These are phyloP conservation scores for Arizona elegans DNA, from an alignment of 2,113 vertebrate genomes.

Conservation along the genomic window DNA sequence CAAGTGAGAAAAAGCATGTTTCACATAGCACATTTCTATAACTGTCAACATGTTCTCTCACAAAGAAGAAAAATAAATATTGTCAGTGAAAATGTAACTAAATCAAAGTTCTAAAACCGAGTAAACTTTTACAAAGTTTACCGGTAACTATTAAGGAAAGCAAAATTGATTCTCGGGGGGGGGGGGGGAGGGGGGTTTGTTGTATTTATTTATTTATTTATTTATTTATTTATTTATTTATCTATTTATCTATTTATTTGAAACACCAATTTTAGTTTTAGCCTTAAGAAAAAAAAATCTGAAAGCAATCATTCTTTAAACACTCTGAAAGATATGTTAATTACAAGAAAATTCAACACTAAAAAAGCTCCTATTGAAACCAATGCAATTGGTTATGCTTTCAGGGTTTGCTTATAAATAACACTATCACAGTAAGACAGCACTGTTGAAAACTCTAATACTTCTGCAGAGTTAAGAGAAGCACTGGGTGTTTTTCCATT, in stretches of 20 bases:
- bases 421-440: neutral
- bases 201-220: neutral
- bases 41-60: neutral
- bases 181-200: no score
- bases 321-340: neutral
- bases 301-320: neutral
- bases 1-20: neutral
- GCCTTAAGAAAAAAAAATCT: neutral
- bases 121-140: neutral
- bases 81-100: neutral
- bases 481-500: neutral
- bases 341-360: neutral
- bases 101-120: neutral
- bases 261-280: neutral
- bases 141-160: neutral
- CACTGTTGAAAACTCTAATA: neutral
- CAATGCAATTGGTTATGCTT: neutral
- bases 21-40: neutral
- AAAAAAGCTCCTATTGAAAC: neutral
- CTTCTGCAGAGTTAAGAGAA: neutral
- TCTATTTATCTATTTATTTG: no score
- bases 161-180: no score
- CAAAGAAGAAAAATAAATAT: neutral
- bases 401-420: neutral
- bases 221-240: no score